Evolutionary conservation across 1,140 invertebrate genomes (phyloP).

Genomic region (Zelostemma sp.): DNA sequence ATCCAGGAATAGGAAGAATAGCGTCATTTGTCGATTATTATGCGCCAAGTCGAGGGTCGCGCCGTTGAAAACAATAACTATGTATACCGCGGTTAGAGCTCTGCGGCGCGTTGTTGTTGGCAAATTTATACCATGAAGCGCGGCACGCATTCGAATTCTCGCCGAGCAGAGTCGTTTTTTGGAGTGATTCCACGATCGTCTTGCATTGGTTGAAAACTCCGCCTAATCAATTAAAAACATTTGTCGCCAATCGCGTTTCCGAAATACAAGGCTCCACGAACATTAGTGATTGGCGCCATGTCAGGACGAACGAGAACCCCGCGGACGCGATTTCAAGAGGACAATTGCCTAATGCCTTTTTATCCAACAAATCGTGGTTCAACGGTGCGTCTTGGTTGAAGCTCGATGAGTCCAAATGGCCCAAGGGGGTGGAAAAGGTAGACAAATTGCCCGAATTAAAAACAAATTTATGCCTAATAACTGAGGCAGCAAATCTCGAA

Average conservation of each 20-base stretch:
- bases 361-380: background rate
- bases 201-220: conserved; percentile 20
- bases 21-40: background rate
- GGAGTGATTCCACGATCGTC: conserved; percentile 14
- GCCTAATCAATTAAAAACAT: conserved; percentile 15
- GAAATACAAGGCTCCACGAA: conserved; percentile 42
- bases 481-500: background rate
- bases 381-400: no score
- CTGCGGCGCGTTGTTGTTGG: no score
- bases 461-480: no score
- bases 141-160: no score
- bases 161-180: no score
- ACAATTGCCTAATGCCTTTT: conserved; percentile 1
- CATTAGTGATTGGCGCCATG: conserved; percentile 45
- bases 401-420: no score
- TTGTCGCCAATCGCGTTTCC: conserved; percentile 27
- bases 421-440: background rate
- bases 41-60: no score
- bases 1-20: background rate
- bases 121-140: no score
- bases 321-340: conserved; percentile 39
- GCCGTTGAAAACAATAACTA: conserved; percentile 48
- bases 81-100: conserved; percentile 58
- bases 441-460: background rate
- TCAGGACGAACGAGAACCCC: conserved; percentile 50